Evolutionary conservation across 2,888 invertebrate genomes (phyloP), one percentile per base, ranked within the genome.

Genomic region (Chaetoderma sp.): DNA sequence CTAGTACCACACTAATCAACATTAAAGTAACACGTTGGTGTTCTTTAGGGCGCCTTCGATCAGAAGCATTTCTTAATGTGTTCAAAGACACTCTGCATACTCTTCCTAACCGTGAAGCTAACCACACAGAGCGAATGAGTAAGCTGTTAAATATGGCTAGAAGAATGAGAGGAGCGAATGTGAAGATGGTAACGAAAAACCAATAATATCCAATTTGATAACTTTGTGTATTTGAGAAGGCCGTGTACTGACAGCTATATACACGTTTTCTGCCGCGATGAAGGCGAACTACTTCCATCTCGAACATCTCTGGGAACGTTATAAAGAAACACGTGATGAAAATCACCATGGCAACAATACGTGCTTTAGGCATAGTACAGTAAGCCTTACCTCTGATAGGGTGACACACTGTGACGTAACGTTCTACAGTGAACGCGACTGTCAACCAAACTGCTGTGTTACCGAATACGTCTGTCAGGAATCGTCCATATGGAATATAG

Each of bases 381-480:
- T 91, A 66, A 25, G 73, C 32, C 32, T 52, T 91, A 45, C 92
- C 91, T 69, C 90, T 89, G 83, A 93, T 90, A 21, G 93, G 93
- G 86, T 92, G 91, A 77, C 92, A 91, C 25, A 93, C 92, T 28
- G 92, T 92, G 68, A 93, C 91, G 87, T 92, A 93, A 55, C 93
- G 89, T 86, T 93, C 93, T 61, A 93, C 88, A 23, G 93, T 93
- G 83, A 93, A 93, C 65, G 92, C 90, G 27, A 92, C 91, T 30
- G 92, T 92, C 72, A 93, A 87, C 91, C 92, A 93, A 52, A 92
- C 91, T 55, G 92, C 92, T 36, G 91, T 90, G 79, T 91, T 92
- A 77, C 87, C 89, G 60, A 81, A 90, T 27, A 91, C 90, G 85
- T 93, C 92, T 56, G 90, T 89, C 28, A 92, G 84, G 90, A 92